These are phyloP conservation scores for Meandrusa payeni DNA, from an alignment of 2,888 invertebrate species.

Conservation along the genomic window DNA sequence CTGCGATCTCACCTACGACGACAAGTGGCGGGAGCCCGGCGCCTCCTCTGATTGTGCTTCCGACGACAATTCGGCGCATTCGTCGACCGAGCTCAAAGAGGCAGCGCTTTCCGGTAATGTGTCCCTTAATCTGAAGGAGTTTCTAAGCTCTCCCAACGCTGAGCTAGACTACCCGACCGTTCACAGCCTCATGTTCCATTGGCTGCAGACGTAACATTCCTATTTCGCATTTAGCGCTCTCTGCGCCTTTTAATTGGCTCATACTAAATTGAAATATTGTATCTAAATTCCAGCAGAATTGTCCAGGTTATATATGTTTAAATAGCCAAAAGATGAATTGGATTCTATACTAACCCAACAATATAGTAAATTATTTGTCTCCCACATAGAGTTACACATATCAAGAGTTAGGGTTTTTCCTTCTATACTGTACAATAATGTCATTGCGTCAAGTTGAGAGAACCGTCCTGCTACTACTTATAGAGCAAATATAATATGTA, in stretches of 20 bases:
- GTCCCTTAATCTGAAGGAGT: constrained; percentile 57
- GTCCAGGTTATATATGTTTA: background rate
- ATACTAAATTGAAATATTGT: constrained; percentile 31
- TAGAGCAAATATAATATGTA: constrained; percentile 39
- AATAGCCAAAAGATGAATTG: background rate
- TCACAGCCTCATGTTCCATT: constrained; percentile 77
- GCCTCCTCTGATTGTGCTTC: constrained; percentile 62
- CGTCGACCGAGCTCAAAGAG: constrained; percentile 51
- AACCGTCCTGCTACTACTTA: constrained; percentile 69
- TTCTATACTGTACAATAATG: constrained; percentile 40
- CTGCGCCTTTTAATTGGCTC: constrained; percentile 37
- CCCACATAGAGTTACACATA: constrained; percentile 59
- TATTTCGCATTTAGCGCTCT: constrained; percentile 26
- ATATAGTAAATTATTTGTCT: too few species aligned
- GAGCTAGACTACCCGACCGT: constrained; percentile 74
- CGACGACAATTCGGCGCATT: constrained; percentile 70
- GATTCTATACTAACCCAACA: constrained; percentile 7
- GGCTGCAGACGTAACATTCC: constrained; percentile 73
- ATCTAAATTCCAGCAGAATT: constrained; percentile 28
- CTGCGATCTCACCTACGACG: constrained; percentile 63
- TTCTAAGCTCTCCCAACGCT: constrained; percentile 66
- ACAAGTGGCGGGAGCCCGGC: constrained; percentile 58
- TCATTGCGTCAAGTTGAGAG: constrained; percentile 44
- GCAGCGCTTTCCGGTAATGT: constrained; percentile 40
- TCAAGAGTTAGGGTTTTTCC: constrained; percentile 46